phyloP scores from a whole-genome alignment of 2,113 vertebrate genomes.

The Gobiocypris rarus region DNA sequence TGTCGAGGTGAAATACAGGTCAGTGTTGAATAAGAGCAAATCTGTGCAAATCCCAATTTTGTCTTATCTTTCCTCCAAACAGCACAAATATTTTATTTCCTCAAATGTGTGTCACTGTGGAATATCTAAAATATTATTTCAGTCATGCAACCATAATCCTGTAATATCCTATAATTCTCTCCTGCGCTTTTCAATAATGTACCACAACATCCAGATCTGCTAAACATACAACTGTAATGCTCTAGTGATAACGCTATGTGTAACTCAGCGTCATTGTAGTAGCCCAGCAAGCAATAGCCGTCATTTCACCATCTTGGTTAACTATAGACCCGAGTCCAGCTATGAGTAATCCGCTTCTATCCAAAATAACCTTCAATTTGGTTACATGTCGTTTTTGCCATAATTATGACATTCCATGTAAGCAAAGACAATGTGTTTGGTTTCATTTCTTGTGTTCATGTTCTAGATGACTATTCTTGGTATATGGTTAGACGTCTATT shows the following conservation, averaged over 20 bases:
- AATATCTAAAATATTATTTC: background rate
- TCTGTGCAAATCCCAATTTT: slow-evolving; percentile 35
- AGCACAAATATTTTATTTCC: background rate
- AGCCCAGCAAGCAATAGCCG: too few species aligned
- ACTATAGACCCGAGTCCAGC: too few species aligned
- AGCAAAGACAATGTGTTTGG: too few species aligned
- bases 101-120: slow-evolving; percentile 30
- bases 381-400: too few species aligned
- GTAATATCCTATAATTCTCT: background rate
- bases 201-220: background rate
- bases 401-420: too few species aligned
- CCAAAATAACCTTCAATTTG: too few species aligned
- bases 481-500: too few species aligned
- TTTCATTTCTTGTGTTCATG: too few species aligned
- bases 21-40: slow-evolving; percentile 33
- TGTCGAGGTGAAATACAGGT: slow-evolving; percentile 16
- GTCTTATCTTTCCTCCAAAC: slow-evolving; percentile 2
- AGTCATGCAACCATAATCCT: slow-evolving; percentile 14
- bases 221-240: background rate
- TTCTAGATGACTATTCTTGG: too few species aligned
- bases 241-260: background rate
- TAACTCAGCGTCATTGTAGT: background rate
- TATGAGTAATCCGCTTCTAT: too few species aligned
- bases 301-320: too few species aligned
- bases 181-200: slow-evolving; percentile 10